Evolutionary conservation across 1,140 invertebrate species (phyloP), one percentile per base, ranked within the genome.

Genomic region (Paralvinella palmiformis): DNA sequence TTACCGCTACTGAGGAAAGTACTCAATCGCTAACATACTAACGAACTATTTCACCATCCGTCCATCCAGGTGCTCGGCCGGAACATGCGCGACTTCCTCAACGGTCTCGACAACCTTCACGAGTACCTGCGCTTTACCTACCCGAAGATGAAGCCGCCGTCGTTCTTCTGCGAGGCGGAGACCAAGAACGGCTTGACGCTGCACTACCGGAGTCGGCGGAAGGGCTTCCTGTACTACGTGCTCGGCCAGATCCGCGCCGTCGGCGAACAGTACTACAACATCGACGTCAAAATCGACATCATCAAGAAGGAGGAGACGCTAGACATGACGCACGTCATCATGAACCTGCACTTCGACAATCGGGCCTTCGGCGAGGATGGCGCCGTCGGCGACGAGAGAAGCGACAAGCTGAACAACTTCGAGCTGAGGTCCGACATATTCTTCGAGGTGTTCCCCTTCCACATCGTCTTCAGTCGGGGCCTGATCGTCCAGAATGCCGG

Each of bases 371-470:
- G n/a, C n/a, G n/a, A n/a, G n/a, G n/a, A n/a, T n/a, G n/a, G n/a
- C n/a, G 10, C 13, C n/a, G n/a, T n/a, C n/a, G n/a, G n/a, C n/a
- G n/a, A n/a, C n/a, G 6, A 6, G 48, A 52, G n/a, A n/a, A 31
- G 17, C 24, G 55, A 29, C 55, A 57, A 64, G 33, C 13, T 31
- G 17, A n/a, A 32, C 17, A 72, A 75, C 31, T 32, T 64, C 22
- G 70, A 73, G 1, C 65, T 81, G n/a, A 67, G 91, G 76, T 95
- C 69, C 88, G 76, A 81, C 22, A 72, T 95, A 4, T 84, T 98
- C 10, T 96, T 98, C 71, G 93, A 98, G 77, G 92, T 98, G 73
- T 98, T 98, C 81, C 95, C 96, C 3, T 98, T 98, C 82, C 94
- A 93, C 81, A 91, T 98, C 69, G 91, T 96, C 27, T 97, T 97